Conservation (phyloP, 2,113 vertebrate genomes). For the Psephotus haematonotus region DNA sequence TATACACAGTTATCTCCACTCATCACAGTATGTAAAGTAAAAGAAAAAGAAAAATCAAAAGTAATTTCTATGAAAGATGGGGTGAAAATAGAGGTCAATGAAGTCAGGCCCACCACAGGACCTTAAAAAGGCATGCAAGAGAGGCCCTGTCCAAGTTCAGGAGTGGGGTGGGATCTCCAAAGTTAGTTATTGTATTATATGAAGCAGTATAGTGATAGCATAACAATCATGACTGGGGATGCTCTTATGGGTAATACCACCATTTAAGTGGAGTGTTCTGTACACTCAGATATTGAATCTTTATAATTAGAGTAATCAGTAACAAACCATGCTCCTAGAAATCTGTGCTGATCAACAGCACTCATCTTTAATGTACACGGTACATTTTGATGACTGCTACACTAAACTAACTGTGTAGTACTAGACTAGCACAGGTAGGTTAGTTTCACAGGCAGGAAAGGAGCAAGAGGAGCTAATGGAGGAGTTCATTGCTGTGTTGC, state of each 20-base stretch:
- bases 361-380: slow-evolving; percentile 69
- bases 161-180: slow-evolving; percentile 56
- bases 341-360: slow-evolving; percentile 71
- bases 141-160: slow-evolving; percentile 67
- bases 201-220: slow-evolving; percentile 65
- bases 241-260: slow-evolving; percentile 60
- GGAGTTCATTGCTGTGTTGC: slow-evolving; percentile 36
- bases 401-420: slow-evolving; percentile 71
- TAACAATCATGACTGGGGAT: slow-evolving; percentile 65
- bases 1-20: slow-evolving; percentile 77
- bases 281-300: slow-evolving; percentile 66
- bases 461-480: slow-evolving; percentile 69
- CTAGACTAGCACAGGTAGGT: slow-evolving; percentile 67
- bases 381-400: slow-evolving; percentile 71
- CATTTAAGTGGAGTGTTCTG: slow-evolving; percentile 60
- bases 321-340: slow-evolving; percentile 75
- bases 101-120: slow-evolving; percentile 75
- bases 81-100: slow-evolving; percentile 50
- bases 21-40: slow-evolving; percentile 72
- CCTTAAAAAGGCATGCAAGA: slow-evolving; percentile 75
- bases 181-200: slow-evolving; percentile 68
- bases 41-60: slow-evolving; percentile 36
- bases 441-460: slow-evolving; percentile 76
- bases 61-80: slow-evolving; percentile 53
- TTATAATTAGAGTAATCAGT: slow-evolving; percentile 66